A percentile compares a stretch with the other conserved stretches of the same genome.
These are phyloP conservation scores for Enteromius treurensis DNA, from an alignment of 2,797 vertebrate species.

Conservation along the genomic window DNA sequence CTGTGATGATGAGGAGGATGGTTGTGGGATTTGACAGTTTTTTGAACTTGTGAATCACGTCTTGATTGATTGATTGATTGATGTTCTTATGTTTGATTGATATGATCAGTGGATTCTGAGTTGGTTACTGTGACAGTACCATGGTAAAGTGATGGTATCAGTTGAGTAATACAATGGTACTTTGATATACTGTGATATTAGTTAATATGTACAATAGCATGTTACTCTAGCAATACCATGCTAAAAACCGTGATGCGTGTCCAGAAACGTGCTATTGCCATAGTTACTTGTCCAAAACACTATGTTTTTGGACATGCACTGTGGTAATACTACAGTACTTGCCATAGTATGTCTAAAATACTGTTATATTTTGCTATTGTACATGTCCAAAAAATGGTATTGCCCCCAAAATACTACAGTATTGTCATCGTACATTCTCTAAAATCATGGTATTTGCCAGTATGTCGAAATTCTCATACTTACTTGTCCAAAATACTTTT, in stretches of 20 bases:
- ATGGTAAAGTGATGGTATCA: not conserved
- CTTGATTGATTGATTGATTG: not conserved
- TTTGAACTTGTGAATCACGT: not conserved
- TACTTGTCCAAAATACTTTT: not conserved
- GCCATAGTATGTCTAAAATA: not conserved
- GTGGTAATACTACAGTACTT: too few relatives aligned
- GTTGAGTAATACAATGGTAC: not conserved
- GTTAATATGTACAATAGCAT: not conserved
- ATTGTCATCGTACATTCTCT: too few relatives aligned
- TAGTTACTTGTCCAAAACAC: too few relatives aligned
- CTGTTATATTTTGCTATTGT: not conserved
- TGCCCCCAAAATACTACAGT: too few relatives aligned
- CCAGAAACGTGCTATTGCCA: too few relatives aligned
- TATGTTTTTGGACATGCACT: too few relatives aligned
- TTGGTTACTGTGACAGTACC: not conserved
- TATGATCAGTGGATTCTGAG: not conserved
- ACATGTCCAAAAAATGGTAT: too few relatives aligned
- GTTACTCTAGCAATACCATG: not conserved
- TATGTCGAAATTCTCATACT: not conserved
- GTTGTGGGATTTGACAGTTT: not conserved
- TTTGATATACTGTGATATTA: not conserved
- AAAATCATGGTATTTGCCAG: not conserved
- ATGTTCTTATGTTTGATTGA: not conserved
- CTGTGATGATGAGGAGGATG: not conserved
- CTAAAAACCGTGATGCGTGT: too few relatives aligned